phyloP scores from a whole-genome alignment of 1,140 invertebrate species.

The Laupala kohalensis region DNA sequence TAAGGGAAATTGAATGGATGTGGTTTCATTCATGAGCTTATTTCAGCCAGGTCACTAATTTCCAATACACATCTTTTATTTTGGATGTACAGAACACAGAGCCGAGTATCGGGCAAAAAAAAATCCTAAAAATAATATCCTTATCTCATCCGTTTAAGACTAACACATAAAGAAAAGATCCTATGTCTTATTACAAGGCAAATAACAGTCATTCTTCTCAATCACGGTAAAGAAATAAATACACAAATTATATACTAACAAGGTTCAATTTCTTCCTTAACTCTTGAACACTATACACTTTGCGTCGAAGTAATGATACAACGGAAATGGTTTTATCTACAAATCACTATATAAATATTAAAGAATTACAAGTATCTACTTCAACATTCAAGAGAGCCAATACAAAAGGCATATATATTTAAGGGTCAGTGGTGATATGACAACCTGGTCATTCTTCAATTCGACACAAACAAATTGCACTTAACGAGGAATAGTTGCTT shows the following conservation, averaged over 20 bases:
- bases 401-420: background rate
- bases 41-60: no score
- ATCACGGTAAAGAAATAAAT: background rate
- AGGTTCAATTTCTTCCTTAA: background rate
- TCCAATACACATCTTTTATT: no score
- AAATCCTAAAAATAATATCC: no score
- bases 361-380: background rate
- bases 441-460: background rate
- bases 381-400: background rate
- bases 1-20: no score
- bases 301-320: background rate
- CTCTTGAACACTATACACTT: background rate
- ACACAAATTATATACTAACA: background rate
- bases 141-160: no score
- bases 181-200: no score
- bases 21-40: no score
- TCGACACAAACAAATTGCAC: background rate
- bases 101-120: no score
- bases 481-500: background rate
- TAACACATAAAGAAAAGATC: no score
- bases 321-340: background rate
- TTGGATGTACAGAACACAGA: no score
- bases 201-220: background rate
- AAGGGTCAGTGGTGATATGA: background rate
- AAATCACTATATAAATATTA: background rate